Base-by-base conservation (phyloP, 2,888 invertebrate genomes). In the Microplitis deprimator region DNA sequence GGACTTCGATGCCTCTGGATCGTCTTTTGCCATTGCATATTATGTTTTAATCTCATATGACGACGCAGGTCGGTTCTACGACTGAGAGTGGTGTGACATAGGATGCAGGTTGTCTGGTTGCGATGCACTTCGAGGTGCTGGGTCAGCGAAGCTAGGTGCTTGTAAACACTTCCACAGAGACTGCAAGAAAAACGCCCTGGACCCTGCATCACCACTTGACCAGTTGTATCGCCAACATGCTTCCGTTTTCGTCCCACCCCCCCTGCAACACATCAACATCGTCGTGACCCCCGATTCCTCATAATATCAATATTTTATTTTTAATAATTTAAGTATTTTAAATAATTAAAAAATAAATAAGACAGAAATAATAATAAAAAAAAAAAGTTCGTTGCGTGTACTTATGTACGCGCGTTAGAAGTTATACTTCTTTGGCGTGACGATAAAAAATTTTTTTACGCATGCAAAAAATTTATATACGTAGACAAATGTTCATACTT, bases 81-180 rank as follows among this genome's bases (percentile, higher is more conserved):
- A 88, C 89, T 89, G 87, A 89, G 89, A 84, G 89, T 89, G 86
- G 89, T 89, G 86, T 89, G 87, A 86, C 89, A 89, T 83, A 89
- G 87, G 85, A 89, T 85, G 88, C 89, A 89, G 87, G 89, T 89
- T 84, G 89, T 89, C 88, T 89, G 89, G 88, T 89, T 89, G 85
- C 89, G 89, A 87, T 89, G 89, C 87, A 89, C 89, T 87, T 89
- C 89, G 76, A 89, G 89, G 88, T 89, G 89, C 88, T 89, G 89
- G 84, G 89, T 89, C 84, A 89, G 88, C 87, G 89, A 89, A 86
- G 89, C 89, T 81, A 89, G 89, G 85, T 89, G 89, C 87, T 88
- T 89, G 89, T 89, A 89, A 83, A 89, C 89, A 87, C 89, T 89
- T 85, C 89, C 89, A 84, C 89, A 89, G 87, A 89, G 88, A 85